phyloP scores from a whole-genome alignment of 1,140 invertebrate genomes.

The Drosophila bifasciata region DNA sequence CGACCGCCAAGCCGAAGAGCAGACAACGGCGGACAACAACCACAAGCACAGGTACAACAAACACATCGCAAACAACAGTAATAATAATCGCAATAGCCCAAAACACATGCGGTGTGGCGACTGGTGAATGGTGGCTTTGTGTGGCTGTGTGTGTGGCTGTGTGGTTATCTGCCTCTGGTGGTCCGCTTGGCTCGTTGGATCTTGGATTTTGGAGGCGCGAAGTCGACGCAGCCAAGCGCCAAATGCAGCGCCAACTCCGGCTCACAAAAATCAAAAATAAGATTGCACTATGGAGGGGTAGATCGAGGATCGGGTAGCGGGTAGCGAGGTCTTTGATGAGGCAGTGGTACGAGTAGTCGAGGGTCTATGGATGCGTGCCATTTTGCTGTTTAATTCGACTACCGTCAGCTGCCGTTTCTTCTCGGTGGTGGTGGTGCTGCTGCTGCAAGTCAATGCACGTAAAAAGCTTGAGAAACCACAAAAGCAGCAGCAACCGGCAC shows the following conservation, averaged over 20 bases:
- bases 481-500: constrained; percentile 29
- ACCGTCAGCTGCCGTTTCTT: constrained; percentile 63
- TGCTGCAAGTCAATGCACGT: constrained; percentile 56
- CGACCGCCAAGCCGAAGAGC: constrained; percentile 49
- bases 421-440: constrained; percentile 16
- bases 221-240: constrained; percentile 75
- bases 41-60: constrained; percentile 19
- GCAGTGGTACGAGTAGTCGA: constrained; percentile 9
- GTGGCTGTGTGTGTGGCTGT: constrained; percentile 13
- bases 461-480: constrained; percentile 64
- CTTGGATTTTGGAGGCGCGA: constrained; percentile 68
- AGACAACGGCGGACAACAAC: constrained; percentile 19
- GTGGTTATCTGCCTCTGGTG: constrained; percentile 27
- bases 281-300: constrained; percentile 49
- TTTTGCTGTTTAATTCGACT: constrained; percentile 77
- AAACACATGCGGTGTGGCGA: constrained; percentile 67
- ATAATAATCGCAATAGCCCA: constrained; percentile 78
- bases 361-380: constrained; percentile 73
- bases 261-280: constrained; percentile 24
- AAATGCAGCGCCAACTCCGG: constrained; percentile 60
- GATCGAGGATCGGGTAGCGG: constrained; percentile 4
- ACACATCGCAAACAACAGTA: constrained; percentile 25
- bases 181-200: constrained; percentile 48
- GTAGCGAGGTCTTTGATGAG: not conserved
- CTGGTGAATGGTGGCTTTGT: constrained; percentile 66